These are phyloP conservation scores for Thinocorus orbignyianus DNA, from an alignment of 2,113 vertebrate species.

Conservation along the genomic window DNA sequence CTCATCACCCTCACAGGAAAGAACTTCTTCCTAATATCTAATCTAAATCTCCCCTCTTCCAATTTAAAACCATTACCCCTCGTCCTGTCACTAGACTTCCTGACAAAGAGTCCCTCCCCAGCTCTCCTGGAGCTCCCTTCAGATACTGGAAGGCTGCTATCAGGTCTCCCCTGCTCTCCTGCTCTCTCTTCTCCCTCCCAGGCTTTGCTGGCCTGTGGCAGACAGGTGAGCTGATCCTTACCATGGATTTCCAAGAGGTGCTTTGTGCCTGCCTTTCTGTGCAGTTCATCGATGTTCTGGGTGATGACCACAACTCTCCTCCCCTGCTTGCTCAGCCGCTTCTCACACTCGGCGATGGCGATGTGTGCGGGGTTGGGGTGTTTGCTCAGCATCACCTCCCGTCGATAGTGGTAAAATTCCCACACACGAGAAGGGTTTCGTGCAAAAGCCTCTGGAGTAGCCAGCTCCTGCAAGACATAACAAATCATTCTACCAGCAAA, in stretches of 20 bases:
- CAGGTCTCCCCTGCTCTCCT: no score
- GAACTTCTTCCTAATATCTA: no score
- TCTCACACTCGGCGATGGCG: constrained; percentile 90
- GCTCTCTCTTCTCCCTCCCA: not conserved
- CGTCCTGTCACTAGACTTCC: no score
- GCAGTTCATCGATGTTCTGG: constrained; percentile 93
- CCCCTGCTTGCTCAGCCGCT: constrained; percentile 84
- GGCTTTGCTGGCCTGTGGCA: not conserved
- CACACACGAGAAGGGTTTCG: constrained; percentile 90
- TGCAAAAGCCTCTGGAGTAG: constrained; percentile 89
- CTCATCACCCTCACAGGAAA: no score
- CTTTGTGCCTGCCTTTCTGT: constrained; percentile 89
- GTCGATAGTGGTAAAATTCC: constrained; percentile 96
- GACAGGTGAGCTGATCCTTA: constrained; percentile 59
- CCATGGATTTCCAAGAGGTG: constrained; percentile 91
- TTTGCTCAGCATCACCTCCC: constrained; percentile 83
- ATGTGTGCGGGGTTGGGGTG: constrained; percentile 84
- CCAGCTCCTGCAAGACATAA: constrained; percentile 79
- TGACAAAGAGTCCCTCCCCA: no score
- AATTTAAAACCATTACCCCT: no score
- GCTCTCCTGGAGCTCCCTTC: no score
- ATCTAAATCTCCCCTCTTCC: no score
- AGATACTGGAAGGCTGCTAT: no score
- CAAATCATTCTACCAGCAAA: accelerated
- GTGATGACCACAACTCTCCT: constrained; percentile 89